Base-by-base conservation (phyloP, 2,888 invertebrate genomes). In the Cephus spinipes region DNA sequence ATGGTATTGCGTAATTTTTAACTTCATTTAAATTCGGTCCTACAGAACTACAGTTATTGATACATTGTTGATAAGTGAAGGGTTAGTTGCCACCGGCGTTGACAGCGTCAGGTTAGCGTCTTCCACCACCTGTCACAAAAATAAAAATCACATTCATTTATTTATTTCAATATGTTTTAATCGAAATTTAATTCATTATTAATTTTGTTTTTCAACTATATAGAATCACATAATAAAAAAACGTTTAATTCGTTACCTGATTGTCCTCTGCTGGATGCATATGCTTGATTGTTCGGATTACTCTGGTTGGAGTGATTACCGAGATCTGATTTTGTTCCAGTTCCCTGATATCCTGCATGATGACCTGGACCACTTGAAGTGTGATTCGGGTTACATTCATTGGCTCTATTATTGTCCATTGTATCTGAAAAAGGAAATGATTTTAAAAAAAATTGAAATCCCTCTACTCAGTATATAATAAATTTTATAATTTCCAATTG, bases 291-390 rank as follows among this genome's bases (percentile, higher is more conserved):
- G 78, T 88, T 88, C 0, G 89, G 87, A 74, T 89, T 89, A 77
- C 84, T n/a, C 76, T 90, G 90, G 71, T 89, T 88, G 0, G 81
- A 77, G 77, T 88, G 89, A 80, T 90, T 90, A 78, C 86, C 79
- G 36, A 86, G 74, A 77, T 89, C 35, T 88, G 0, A 85, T 1
- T 33, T 82, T 83, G 11, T 82, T 11, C 84, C 87, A n/a, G 80
- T 69, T 31, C 90, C 90, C 1, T 71, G 36, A 75, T 88, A 89
- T 0, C 86, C 87, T 12, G 86, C 85, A 1, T 82, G 74, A 71
- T 84, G 87, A 1, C 89, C 88, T 12, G 86, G 85, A 11, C 83
- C 85, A 73, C 75, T 82, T 69, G 68, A 23, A 1, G 36, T 71
- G 73, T 89, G 87, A 73, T 80, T 88, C 0, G 89, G 88, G 75